Conservation (phyloP, 1,140 invertebrate genomes). For the Polypedilum pembai region DNA sequence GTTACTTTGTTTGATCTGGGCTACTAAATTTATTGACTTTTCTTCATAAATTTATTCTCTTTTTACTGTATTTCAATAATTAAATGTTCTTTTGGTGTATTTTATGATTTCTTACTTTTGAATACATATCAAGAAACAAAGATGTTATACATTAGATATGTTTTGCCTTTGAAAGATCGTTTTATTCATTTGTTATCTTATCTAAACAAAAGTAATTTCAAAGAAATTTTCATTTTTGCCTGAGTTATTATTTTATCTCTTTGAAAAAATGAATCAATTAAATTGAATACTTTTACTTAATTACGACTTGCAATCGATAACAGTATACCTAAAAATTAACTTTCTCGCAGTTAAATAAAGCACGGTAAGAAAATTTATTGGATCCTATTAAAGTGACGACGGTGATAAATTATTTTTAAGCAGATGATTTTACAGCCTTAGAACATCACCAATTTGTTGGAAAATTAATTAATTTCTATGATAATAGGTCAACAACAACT, state of each 20-base stretch:
- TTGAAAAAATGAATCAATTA: neutral
- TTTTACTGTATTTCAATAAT: too few relatives aligned
- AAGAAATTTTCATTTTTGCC: neutral
- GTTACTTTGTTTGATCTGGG: too few relatives aligned
- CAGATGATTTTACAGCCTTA: neutral
- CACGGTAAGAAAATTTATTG: neutral
- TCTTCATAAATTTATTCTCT: too few relatives aligned
- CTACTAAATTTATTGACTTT: too few relatives aligned
- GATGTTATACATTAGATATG: neutral
- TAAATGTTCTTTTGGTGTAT: too few relatives aligned
- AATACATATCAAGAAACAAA: too few relatives aligned
- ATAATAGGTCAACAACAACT: neutral
- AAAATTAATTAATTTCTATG: neutral
- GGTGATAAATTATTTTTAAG: neutral
- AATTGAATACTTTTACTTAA: neutral
- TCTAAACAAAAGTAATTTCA: neutral
- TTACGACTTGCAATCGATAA: neutral
- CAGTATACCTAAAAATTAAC: too few relatives aligned
- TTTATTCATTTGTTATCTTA: neutral
- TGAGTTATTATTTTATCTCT: neutral
- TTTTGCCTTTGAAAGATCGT: neutral
- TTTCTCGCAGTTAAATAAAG: neutral
- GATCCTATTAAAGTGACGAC: neutral
- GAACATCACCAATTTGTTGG: neutral
- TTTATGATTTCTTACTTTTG: neutral